phyloP scores from a whole-genome alignment of 2,888 invertebrate species.

The Embidobia sp. region DNA sequence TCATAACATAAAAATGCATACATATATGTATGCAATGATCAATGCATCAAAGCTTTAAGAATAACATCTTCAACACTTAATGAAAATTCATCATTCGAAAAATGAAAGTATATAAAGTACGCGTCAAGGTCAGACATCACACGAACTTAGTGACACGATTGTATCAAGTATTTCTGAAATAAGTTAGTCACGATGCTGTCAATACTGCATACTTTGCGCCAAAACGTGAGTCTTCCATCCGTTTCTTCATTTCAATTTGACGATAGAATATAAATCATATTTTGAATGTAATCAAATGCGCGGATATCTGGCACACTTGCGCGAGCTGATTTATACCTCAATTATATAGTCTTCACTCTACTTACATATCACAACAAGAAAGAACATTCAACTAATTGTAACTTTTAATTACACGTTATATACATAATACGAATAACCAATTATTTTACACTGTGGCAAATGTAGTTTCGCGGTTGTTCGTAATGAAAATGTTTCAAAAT shows the following conservation, averaged over 20 bases:
- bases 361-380: conserved; percentile 22
- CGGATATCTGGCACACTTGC: conserved; percentile 30
- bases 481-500: background rate
- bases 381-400: conserved; percentile 41
- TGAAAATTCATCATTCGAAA: conserved; percentile 30
- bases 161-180: conserved; percentile 26
- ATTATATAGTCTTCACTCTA: conserved; percentile 40
- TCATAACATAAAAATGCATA: too few species aligned
- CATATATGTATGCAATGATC: too few species aligned
- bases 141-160: conserved; percentile 57
- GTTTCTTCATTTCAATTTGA: conserved; percentile 42
- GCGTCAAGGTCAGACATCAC: conserved; percentile 49
- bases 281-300: conserved; percentile 52
- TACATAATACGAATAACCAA: conserved; percentile 14
- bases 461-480: conserved; percentile 5
- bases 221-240: conserved; percentile 48
- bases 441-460: background rate
- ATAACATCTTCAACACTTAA: conserved; percentile 32
- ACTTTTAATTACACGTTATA: conserved; percentile 40
- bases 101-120: conserved; percentile 41
- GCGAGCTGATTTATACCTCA: conserved; percentile 50
- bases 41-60: too few species aligned
- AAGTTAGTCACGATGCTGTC: conserved; percentile 36
- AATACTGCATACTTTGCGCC: conserved; percentile 27
- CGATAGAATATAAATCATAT: conserved; percentile 60